Evolutionary conservation across 2,797 vertebrate genomes (phyloP), one percentile per base, ranked within the genome.

Genomic region (Galaxias olidus): DNA sequence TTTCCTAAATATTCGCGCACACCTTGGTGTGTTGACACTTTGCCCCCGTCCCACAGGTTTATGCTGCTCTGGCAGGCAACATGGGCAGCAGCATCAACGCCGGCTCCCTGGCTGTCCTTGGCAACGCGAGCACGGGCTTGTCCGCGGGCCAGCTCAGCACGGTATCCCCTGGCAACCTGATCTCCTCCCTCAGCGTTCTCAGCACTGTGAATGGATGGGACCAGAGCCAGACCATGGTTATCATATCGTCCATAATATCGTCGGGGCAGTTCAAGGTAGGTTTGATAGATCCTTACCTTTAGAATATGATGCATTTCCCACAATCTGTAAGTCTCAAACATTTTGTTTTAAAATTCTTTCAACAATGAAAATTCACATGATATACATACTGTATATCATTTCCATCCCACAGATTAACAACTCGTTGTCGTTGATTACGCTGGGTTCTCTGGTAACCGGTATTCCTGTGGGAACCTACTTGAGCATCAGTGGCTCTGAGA

Each of bases 371-470:
- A 30, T 30, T 30, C 30, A 30, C 30, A 30, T 30, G 2, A 30
- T 30, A 30, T 30, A 6, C 30, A 30, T 30, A n/a, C n/a, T n/a
- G n/a, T 30, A 13, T 8, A 8, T 43, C 40, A 43, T 20, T 19
- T 14, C n/a, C 4, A n/a, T 4, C 9, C 47, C 20, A 54, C 47
- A 93, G 91, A 61, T 92, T 40, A 66, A 69, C 51, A 66, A 10
- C 40, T 4, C 51, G 0, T 47, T 61, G 0, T 61, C 73, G 0
- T 17, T 92, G 60, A 0, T 72, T 1, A 14, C 0, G 11, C 64
- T 93, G 50, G 91, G 92, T 42, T 77, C 87, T 41, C 86, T 93
- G 1, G 8, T 90, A 20, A 1, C 17, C 0, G 91, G 91, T 0
- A 0, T 93, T n/a, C 86, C 89, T 0, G 14, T 82, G 0, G 1